These are phyloP conservation scores for Leptinotarsa rubiginosa DNA, from an alignment of 2,888 invertebrate species.

Conservation along the genomic window DNA sequence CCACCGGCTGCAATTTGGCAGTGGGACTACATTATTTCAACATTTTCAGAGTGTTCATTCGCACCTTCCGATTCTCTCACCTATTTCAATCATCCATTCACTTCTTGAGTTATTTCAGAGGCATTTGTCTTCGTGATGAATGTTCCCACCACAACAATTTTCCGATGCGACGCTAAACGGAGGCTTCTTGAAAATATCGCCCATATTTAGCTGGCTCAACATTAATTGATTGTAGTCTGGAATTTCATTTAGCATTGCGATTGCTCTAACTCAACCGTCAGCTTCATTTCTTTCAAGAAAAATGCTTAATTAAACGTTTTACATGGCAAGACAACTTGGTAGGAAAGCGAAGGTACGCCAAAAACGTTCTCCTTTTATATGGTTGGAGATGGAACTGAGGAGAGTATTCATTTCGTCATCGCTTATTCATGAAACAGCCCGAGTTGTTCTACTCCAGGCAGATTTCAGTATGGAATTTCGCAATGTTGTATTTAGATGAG, in stretches of 20 bases:
- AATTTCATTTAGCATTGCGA: slow-evolving; percentile 27
- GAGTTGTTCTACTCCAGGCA: slow-evolving; percentile 6
- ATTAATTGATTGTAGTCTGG: slow-evolving; percentile 26
- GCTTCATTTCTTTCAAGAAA: slow-evolving; percentile 21
- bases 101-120: slow-evolving; percentile 11
- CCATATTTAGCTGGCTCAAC: slow-evolving; percentile 26
- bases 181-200: slow-evolving; percentile 19
- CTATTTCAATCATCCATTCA: slow-evolving; percentile 14
- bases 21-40: slow-evolving; percentile 6
- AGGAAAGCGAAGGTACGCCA: slow-evolving; percentile 20
- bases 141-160: slow-evolving; percentile 24
- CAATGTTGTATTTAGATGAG: background rate
- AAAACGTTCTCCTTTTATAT: slow-evolving; percentile 16
- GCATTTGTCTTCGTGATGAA: slow-evolving; percentile 25
- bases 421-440: slow-evolving; percentile 19
- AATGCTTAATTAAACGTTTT: slow-evolving; percentile 25
- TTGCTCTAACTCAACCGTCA: slow-evolving; percentile 24
- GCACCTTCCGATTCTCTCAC: slow-evolving; percentile 7
- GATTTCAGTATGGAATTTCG: background rate
- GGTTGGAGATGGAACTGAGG: slow-evolving; percentile 1
- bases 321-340: slow-evolving; percentile 20
- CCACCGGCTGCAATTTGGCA: slow-evolving; percentile 2
- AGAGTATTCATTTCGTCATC: slow-evolving; percentile 9
- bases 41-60: slow-evolving; percentile 5
- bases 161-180: slow-evolving; percentile 10